Evolutionary conservation across 1,140 invertebrate species (phyloP).

Genomic region (Drosophila pandora): DNA sequence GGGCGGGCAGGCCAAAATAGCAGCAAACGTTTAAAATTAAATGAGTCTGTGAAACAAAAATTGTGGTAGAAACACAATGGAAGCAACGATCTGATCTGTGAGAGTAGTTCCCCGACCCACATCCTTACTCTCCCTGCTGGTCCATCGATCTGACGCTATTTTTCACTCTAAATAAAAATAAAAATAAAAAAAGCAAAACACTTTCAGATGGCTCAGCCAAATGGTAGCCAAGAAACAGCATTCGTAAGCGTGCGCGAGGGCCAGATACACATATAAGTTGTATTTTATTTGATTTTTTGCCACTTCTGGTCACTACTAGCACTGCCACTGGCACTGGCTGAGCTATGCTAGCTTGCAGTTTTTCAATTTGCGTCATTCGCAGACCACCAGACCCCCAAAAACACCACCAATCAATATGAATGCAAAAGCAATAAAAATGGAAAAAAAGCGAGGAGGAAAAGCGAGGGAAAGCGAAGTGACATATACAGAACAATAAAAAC

Average conservation of each 20-base stretch:
- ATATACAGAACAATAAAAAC: slow-evolving; percentile 2
- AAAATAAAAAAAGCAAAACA: slow-evolving; percentile 32
- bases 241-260: slow-evolving; percentile 59
- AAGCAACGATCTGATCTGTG: not conserved
- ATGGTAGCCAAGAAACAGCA: slow-evolving; percentile 43
- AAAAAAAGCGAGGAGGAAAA: slow-evolving; percentile 17
- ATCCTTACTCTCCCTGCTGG: not conserved
- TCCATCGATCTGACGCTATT: slow-evolving; percentile 53
- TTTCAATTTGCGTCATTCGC: slow-evolving; percentile 74
- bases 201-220: slow-evolving; percentile 66
- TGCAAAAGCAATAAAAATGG: slow-evolving; percentile 16
- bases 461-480: slow-evolving; percentile 31
- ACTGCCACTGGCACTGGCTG: slow-evolving; percentile 1
- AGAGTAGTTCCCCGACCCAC: not conserved
- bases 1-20: slow-evolving; percentile 61
- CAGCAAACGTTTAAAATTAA: slow-evolving; percentile 62
- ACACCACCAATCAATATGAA: slow-evolving; percentile 36
- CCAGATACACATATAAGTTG: slow-evolving; percentile 39
- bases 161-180: slow-evolving; percentile 48
- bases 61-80: slow-evolving; percentile 49
- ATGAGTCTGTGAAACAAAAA: slow-evolving; percentile 49
- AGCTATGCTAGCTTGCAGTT: slow-evolving; percentile 49
- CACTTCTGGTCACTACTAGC: slow-evolving; percentile 44
- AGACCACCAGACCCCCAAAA: slow-evolving; percentile 6
- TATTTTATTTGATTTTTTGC: slow-evolving; percentile 41